A percentile compares a stretch with the other conserved stretches of the same genome.
These are phyloP conservation scores for Caenorhabditis brenneri DNA, from an alignment of 1,140 invertebrate species.

Conservation along the genomic window DNA sequence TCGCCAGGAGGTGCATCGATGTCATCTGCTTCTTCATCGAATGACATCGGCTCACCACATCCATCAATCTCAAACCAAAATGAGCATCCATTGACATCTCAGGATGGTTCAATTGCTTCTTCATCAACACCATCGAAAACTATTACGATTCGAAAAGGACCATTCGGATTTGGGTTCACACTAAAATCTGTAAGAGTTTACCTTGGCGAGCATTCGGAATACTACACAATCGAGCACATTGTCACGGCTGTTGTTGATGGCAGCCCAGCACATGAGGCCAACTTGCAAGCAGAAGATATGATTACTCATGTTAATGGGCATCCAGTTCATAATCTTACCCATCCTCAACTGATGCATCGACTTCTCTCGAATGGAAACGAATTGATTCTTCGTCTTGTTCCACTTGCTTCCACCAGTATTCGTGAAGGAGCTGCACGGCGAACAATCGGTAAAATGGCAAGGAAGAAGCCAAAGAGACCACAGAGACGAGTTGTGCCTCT, in stretches of 20 bases:
- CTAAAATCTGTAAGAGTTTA: constrained; percentile 70
- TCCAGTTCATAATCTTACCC: constrained; percentile 69
- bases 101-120: background rate
- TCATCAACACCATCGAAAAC: background rate
- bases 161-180: constrained; percentile 68
- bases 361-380: constrained; percentile 65
- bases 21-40: constrained; percentile 50
- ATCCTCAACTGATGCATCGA: constrained; percentile 70
- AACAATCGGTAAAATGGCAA: constrained; percentile 63
- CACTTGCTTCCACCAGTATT: constrained; percentile 63
- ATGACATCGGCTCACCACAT: constrained; percentile 35
- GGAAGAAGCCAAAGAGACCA: constrained; percentile 54
- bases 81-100: constrained; percentile 23
- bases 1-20: constrained; percentile 54
- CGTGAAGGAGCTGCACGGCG: constrained; percentile 63
- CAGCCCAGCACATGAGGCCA: constrained; percentile 60
- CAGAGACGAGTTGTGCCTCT: constrained; percentile 42
- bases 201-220: constrained; percentile 66
- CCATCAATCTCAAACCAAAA: background rate
- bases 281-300: constrained; percentile 59
- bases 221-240: constrained; percentile 71
- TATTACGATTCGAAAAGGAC: constrained; percentile 60
- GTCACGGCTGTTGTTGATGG: constrained; percentile 63
- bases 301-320: constrained; percentile 69
- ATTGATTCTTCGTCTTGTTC: constrained; percentile 45